Evolutionary conservation across 2,797 vertebrate genomes (phyloP).

Genomic region (Otolemur crassicaudatus): DNA sequence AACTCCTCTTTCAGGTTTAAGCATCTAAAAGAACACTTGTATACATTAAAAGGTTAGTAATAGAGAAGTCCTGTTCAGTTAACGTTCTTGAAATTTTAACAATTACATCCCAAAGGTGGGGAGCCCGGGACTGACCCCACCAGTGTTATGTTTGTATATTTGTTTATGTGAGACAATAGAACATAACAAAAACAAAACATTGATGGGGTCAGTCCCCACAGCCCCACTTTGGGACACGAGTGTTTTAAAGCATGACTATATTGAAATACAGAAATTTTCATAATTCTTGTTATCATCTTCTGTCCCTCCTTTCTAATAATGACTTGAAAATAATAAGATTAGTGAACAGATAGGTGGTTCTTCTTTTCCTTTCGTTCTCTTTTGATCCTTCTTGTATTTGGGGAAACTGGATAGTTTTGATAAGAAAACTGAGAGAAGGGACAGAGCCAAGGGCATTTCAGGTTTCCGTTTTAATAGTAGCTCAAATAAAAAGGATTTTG

Average conservation of each 20-base stretch:
- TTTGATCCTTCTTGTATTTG: neutral
- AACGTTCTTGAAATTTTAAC: neutral
- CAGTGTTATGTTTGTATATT: no score
- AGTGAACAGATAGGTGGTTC: neutral
- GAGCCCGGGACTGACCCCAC: no score
- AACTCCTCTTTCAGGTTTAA: constrained; percentile 10
- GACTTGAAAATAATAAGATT: neutral
- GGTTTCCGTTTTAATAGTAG: neutral
- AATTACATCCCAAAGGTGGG: no score
- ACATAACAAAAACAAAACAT: no score
- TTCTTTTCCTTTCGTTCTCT: neutral
- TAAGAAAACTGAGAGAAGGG: neutral
- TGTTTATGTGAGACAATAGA: no score
- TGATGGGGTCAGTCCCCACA: no score
- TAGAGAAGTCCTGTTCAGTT: neutral
- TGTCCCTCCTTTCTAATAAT: neutral
- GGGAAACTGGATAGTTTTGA: neutral
- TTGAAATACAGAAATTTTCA: neutral
- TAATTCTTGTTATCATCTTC: neutral
- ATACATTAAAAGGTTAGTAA: neutral
- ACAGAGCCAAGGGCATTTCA: neutral
- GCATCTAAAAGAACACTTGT: neutral
- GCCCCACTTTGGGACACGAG: no score
- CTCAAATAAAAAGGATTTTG: neutral
- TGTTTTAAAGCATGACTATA: neutral